A percentile compares a stretch with the other conserved stretches of the same genome.
phyloP scores from a whole-genome alignment of 2,888 invertebrate species.

The Anthoptus insignis region DNA sequence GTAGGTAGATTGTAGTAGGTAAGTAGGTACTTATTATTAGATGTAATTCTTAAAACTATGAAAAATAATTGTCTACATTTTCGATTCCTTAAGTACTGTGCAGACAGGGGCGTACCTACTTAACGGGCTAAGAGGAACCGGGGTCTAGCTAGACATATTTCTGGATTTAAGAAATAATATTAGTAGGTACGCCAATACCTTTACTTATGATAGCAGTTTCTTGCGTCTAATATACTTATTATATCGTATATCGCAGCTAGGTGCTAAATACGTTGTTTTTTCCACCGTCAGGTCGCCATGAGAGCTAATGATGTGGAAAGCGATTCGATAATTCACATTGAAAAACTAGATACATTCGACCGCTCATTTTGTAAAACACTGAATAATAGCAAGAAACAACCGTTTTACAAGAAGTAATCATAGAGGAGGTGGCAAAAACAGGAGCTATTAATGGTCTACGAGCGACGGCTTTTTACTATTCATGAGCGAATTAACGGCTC shows the following conservation, averaged over 20 bases:
- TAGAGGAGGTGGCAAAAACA: slow-evolving; percentile 78
- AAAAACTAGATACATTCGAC: slow-evolving; percentile 66
- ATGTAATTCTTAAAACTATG: no score
- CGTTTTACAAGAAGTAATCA: slow-evolving; percentile 82
- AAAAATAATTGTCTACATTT: no score
- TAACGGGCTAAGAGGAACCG: no score
- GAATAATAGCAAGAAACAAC: slow-evolving; percentile 76
- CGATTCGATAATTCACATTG: slow-evolving; percentile 59
- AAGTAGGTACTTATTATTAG: no score
- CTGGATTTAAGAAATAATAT: no score
- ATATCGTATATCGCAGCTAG: slow-evolving; percentile 7
- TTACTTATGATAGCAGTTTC: no score
- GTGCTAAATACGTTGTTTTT: slow-evolving; percentile 27
- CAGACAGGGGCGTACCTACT: no score
- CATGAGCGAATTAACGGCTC: slow-evolving; percentile 76
- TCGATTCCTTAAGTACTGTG: no score
- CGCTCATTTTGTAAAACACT: slow-evolving; percentile 77
- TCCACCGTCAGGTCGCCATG: slow-evolving; percentile 25
- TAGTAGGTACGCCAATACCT: no score
- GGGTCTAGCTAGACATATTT: no score
- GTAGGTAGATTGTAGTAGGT: no score
- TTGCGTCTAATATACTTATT: no score
- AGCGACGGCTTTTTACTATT: slow-evolving; percentile 74
- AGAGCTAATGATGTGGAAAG: slow-evolving; percentile 76
- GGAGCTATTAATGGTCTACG: slow-evolving; percentile 67